Evolutionary conservation across 2,113 vertebrate species (phyloP).

Genomic region (Heterotilapia buettikoferi): DNA sequence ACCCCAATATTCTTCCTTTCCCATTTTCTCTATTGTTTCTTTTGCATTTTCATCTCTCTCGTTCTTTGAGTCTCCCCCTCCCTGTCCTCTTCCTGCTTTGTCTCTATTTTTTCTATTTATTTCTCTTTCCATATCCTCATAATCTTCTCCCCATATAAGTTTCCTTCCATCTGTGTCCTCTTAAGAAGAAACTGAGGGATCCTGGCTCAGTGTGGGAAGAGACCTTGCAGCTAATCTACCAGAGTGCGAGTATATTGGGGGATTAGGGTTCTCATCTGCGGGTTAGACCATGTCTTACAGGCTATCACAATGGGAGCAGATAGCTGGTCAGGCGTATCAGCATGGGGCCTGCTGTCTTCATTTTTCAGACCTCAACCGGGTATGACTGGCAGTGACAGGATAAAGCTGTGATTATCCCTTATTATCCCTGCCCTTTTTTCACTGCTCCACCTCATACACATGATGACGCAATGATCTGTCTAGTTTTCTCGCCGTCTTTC

Average conservation of each 20-base stretch:
- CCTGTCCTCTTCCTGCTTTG: not conserved
- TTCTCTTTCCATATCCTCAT: not conserved
- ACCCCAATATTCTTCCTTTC: not conserved
- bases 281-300: conserved; percentile 22
- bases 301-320: conserved; percentile 12
- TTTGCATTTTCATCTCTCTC: not conserved
- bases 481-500: not conserved
- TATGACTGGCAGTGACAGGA: conserved; percentile 40
- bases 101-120: not conserved
- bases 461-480: not conserved
- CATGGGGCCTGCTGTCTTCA: conserved; percentile 22
- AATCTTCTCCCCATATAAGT: not conserved
- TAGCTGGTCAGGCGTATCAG: conserved; percentile 21
- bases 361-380: conserved; percentile 1
- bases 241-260: conserved; percentile 4
- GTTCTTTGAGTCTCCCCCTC: not conserved
- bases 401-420: conserved; percentile 56
- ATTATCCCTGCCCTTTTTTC: conserved; percentile 40
- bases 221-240: conserved; percentile 32
- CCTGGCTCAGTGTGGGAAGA: conserved; percentile 16
- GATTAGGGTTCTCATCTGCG: conserved; percentile 40
- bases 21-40: not conserved
- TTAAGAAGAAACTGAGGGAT: not conserved
- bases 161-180: not conserved
- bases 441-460: conserved; percentile 12